phyloP scores from a whole-genome alignment of 2,113 vertebrate species.

The Chaetodon auriga region DNA sequence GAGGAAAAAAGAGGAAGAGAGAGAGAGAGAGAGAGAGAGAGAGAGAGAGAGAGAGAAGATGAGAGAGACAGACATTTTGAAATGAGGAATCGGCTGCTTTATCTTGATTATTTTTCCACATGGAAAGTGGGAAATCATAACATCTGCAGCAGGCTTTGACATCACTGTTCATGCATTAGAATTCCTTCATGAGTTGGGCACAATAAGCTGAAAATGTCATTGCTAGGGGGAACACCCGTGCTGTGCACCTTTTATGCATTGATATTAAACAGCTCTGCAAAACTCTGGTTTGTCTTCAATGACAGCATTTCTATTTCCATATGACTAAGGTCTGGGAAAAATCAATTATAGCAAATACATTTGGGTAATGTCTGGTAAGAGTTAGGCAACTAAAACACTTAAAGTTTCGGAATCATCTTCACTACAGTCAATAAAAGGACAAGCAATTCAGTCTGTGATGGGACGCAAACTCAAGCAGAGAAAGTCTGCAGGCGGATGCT shows the following conservation, averaged over 20 bases:
- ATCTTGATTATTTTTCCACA: conserved; percentile 61
- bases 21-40: conserved; percentile 6
- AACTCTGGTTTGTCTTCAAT: neutral
- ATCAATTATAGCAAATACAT: neutral
- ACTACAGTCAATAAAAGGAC: no score
- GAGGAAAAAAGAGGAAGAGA: conserved; percentile 10
- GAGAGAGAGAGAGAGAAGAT: conserved; percentile 5
- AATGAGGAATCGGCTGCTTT: conserved; percentile 48
- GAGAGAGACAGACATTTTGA: conserved; percentile 38
- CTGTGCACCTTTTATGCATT: neutral
- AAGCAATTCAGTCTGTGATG: neutral
- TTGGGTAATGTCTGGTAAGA: no score
- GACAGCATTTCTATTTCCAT: neutral
- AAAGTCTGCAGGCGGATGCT: neutral
- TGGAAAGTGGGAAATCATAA: conserved; percentile 25
- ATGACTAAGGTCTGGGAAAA: neutral
- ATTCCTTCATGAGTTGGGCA: neutral
- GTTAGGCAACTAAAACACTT: no score
- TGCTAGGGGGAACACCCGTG: conserved; percentile 10
- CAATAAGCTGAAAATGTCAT: neutral
- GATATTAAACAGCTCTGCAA: neutral
- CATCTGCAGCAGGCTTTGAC: conserved; percentile 26
- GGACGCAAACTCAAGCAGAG: neutral
- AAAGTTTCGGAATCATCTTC: no score
- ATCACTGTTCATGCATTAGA: neutral